These are phyloP conservation scores for Caenorhabditis tropicalis DNA, from an alignment of 1,140 invertebrate genomes.

Conservation along the genomic window DNA sequence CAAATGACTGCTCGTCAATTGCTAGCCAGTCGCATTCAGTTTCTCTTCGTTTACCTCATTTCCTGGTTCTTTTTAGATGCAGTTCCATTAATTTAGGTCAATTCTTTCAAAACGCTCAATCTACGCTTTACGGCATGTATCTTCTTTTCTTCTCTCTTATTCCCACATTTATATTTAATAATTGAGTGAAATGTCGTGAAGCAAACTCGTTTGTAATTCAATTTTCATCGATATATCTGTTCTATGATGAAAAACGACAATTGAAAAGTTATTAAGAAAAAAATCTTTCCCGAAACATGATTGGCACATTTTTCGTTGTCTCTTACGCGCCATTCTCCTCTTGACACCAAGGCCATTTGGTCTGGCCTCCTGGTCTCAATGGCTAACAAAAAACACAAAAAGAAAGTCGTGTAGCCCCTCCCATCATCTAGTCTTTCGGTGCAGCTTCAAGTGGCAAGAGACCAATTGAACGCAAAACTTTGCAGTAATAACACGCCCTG, in stretches of 20 bases:
- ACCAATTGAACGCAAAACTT: constrained; percentile 18
- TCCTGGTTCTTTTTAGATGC: background rate
- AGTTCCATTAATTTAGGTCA: background rate
- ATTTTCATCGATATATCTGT: background rate
- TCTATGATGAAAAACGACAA: background rate
- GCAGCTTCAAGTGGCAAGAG: constrained; percentile 30
- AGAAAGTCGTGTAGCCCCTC: background rate
- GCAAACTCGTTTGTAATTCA: background rate
- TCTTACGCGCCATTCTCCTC: background rate
- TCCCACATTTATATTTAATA: background rate
- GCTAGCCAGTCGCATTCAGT: background rate
- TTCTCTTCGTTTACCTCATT: background rate
- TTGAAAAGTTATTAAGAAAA: constrained; percentile 14
- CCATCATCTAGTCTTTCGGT: background rate
- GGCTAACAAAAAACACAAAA: background rate
- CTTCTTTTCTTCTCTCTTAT: background rate
- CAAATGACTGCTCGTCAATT: constrained; percentile 25
- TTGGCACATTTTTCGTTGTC: background rate
- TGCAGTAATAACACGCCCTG: constrained; percentile 9
- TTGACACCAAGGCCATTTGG: constrained; percentile 25
- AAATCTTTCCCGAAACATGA: background rate
- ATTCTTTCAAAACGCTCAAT: background rate
- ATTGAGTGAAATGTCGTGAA: background rate
- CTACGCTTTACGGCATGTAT: background rate
- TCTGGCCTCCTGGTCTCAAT: background rate